Percentiles rank a stretch among this genome's conserved stretches.
Evolutionary conservation across 2,888 invertebrate genomes (phyloP).

Genomic region (Neocrepidodera transversa): DNA sequence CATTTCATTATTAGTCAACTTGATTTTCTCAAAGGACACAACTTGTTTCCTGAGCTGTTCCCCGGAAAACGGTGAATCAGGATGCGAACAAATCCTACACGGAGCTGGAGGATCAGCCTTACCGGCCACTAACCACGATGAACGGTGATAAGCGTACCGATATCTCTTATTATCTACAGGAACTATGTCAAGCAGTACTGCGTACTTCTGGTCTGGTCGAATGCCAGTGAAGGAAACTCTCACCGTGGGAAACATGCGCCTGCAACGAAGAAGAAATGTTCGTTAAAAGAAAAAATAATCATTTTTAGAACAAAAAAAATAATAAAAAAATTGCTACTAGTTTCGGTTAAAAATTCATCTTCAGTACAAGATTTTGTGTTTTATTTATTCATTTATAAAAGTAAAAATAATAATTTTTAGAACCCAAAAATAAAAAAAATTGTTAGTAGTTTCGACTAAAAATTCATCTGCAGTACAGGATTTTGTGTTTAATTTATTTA

Average conservation of each 20-base stretch:
- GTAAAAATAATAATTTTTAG: too few species aligned
- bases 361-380: too few species aligned
- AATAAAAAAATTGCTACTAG: too few species aligned
- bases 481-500: too few species aligned
- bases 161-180: conserved; percentile 96
- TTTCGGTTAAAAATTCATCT: too few species aligned
- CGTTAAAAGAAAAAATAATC: conserved; percentile 10
- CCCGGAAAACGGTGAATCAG: conserved; percentile 94
- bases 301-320: too few species aligned
- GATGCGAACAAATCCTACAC: conserved; percentile 92
- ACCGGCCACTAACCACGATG: conserved; percentile 97
- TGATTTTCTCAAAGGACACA: conserved; percentile 97
- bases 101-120: conserved; percentile 98
- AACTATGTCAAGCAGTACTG: conserved; percentile 94
- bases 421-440: too few species aligned
- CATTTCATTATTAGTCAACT: conserved; percentile 98
- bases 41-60: conserved; percentile 96
- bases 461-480: too few species aligned
- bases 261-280: conserved; percentile 61
- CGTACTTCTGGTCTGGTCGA: conserved; percentile 84
- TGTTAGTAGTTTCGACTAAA: too few species aligned
- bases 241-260: conserved; percentile 98
- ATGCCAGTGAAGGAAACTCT: conserved; percentile 90
- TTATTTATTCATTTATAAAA: too few species aligned
- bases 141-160: conserved; percentile 97